These are phyloP conservation scores for Eospalax fontanierii DNA, from an alignment of 2,797 vertebrate genomes.

Conservation along the genomic window DNA sequence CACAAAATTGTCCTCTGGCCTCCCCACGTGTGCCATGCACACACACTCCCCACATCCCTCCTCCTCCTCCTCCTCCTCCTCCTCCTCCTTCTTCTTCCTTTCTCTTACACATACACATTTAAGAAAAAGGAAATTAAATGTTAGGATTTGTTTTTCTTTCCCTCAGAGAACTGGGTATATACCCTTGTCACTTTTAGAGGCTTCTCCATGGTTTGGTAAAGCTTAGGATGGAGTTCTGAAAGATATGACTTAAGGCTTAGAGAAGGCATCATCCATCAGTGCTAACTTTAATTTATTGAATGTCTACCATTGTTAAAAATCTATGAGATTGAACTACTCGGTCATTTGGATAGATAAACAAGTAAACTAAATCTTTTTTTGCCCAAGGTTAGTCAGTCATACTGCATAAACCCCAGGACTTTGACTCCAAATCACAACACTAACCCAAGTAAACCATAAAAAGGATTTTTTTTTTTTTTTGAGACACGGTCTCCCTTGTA, in stretches of 20 bases:
- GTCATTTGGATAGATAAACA: slow-evolving; percentile 12
- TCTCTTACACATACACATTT: neutral
- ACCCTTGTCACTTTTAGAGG: neutral
- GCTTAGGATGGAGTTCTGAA: neutral
- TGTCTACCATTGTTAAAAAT: neutral
- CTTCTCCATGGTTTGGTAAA: neutral
- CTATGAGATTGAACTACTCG: neutral
- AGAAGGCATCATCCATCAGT: neutral
- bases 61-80: too few species aligned
- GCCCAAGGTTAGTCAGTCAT: neutral
- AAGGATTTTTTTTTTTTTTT: neutral
- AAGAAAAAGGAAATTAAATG: neutral
- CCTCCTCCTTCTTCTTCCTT: too few species aligned
- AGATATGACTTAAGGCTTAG: neutral
- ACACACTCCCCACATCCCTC: neutral
- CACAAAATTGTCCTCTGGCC: neutral
- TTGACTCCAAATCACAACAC: neutral
- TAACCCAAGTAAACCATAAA: neutral
- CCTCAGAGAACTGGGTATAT: neutral
- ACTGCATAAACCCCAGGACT: neutral
- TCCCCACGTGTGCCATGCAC: neutral
- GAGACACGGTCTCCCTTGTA: too few species aligned
- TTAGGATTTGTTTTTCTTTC: neutral
- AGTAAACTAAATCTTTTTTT: neutral
- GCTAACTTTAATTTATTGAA: neutral